Evolutionary conservation across 2,888 invertebrate species (phyloP), one percentile per base, ranked within the genome.

Genomic region (Parnassius glacialis): DNA sequence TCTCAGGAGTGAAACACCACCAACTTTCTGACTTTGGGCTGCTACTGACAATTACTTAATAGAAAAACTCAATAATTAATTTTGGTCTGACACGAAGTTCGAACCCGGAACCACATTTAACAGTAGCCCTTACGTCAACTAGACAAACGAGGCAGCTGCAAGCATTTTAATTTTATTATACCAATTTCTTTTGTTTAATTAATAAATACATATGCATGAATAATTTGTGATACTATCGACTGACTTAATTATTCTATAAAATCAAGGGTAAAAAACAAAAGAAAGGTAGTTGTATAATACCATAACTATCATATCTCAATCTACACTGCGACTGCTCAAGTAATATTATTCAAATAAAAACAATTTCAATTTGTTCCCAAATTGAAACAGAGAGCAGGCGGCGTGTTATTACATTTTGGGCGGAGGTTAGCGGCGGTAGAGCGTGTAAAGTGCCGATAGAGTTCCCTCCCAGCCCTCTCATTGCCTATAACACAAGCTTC

Each of bases 341-440:
- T 80, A 85, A 87, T 89, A 86, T 88, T 92, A 92, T 92, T 92
- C 90, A 92, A 92, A 92, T 90, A 92, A 90, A 90, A 88, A 90
- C 92, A 87, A 91, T 92, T 92, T 90, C 92, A 92, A 92, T 92
- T 92, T 92, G 92, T 86, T 85, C 80, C 84, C 84, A 92, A 92
- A 92, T 92, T 92, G 92, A 92, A 92, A 90, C 88, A 88, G 91
- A 88, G 89, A 87, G 82, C 88, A 82, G 86, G 82, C 85, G 84
- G 83, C 84, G 79, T 83, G 87, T 87, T 91, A 91, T 92, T 91
- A 87, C 89, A 80, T 86, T 59, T 85, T 85, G 89, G 87, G 90
- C 84, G 87, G 85, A 89, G 88, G 90, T 90, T 90, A 88, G 85
- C 83, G 77, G 76, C 87, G 86, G 84, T 80, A 88, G 87, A 89